Evolutionary conservation across 2,888 invertebrate species (phyloP), one percentile per base, ranked within the genome.

Genomic region (Harmothoe impar): DNA sequence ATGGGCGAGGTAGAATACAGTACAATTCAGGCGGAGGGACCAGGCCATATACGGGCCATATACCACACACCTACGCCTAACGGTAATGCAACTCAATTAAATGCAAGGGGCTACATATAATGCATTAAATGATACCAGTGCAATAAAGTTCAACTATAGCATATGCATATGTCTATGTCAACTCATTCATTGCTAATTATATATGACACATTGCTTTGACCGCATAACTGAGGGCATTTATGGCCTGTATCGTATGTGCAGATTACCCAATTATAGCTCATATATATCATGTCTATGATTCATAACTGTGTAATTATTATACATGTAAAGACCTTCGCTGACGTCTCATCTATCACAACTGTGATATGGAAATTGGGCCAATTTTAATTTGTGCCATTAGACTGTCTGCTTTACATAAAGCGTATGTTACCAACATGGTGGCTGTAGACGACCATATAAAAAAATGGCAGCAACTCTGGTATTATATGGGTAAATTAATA

Each of bases 221-320:
- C 72, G 1, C 72, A 72, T 72, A 29, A 29, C 25, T 72, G 29
- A 25, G 20, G 72, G 3, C 25, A 72, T 15, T 72, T 29, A 29
- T 62, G 15, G 29, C 62, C 62, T n/a, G 29, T 23, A 29, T 72
- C 72, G n/a, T 72, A 29, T 72, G 72, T 23, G 3, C 31, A 62
- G 25, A 72, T 72, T 29, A 72, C 5, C 72, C 72, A 72, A 72
- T 72, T 72, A 72, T 72, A 7, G 72, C 72, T 72, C 72, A 72
- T 72, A 43, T 72, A 43, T 43, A 72, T 5, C 72, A 15, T 72
- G 29, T n/a, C 72, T 72, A 72, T 72, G 72, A 72, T 72, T 72
- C 72, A 72, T 72, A 72, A 72, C 29, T 72, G 1, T 72, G 62
- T 20, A 62, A 62, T 43, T 43, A 43, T 43, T 10, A 43, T 43